phyloP scores from a whole-genome alignment of 2,113 vertebrate species.

The Nicator chloris region DNA sequence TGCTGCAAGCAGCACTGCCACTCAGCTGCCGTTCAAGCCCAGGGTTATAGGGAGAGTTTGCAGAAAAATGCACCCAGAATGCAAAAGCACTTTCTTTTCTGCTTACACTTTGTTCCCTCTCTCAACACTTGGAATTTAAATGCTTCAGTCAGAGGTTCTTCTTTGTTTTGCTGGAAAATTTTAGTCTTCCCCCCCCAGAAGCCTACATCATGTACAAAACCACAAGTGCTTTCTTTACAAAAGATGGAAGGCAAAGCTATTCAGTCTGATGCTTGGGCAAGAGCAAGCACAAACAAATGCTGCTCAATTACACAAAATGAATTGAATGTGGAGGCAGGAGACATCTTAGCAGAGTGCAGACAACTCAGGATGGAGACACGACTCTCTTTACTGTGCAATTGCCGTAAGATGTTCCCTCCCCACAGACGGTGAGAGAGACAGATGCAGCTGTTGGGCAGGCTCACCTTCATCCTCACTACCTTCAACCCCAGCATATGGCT shows the following conservation, averaged over 20 bases:
- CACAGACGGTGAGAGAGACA: not conserved
- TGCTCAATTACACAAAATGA: not conserved
- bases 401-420: not conserved
- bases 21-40: not conserved
- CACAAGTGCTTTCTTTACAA: not conserved
- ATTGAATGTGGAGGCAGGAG: not conserved
- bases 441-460: not conserved
- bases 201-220: not conserved
- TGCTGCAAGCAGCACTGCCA: not conserved
- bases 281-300: not conserved
- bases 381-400: not conserved
- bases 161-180: not conserved
- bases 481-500: not conserved
- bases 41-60: not conserved
- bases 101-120: not conserved
- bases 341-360: not conserved
- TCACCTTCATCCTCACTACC: not conserved
- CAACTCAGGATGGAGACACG: not conserved
- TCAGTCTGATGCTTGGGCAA: not conserved
- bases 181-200: not conserved
- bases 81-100: not conserved
- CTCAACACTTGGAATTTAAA: slow-evolving; percentile 8
- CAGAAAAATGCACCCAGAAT: not conserved
- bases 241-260: not conserved
- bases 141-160: not conserved